phyloP scores from a whole-genome alignment of 1,140 invertebrate genomes.

The Drosophila busckii region DNA sequence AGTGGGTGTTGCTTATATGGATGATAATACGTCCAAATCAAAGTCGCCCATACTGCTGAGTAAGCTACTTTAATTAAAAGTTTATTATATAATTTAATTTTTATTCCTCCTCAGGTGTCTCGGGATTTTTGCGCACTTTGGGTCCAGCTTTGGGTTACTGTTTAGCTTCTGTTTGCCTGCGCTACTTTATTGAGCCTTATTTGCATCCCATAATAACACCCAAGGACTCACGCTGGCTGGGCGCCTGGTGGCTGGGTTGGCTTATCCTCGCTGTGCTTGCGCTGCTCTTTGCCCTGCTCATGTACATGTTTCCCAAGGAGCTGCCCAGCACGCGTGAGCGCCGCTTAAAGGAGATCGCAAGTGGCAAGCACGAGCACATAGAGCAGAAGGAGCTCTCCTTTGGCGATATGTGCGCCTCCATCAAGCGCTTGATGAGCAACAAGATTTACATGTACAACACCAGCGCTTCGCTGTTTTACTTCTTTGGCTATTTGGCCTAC shows the following conservation, averaged over 20 bases:
- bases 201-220: conserved; percentile 84
- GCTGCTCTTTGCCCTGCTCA: conserved; percentile 81
- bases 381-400: conserved; percentile 37
- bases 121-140: conserved; percentile 83
- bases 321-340: conserved; percentile 81
- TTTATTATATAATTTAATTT: background rate
- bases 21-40: conserved; percentile 85
- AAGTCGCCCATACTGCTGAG: conserved; percentile 84
- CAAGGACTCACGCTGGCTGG: conserved; percentile 86
- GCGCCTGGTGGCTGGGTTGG: conserved; percentile 92
- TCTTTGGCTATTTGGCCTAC: conserved; percentile 86
- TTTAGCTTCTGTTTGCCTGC: conserved; percentile 84
- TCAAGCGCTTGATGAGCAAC: conserved; percentile 80
- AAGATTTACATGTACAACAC: conserved; percentile 84
- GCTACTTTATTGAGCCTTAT: conserved; percentile 84
- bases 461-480: conserved; percentile 83
- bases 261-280: conserved; percentile 83
- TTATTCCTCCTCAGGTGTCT: too few species aligned
- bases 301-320: conserved; percentile 84
- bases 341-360: conserved; percentile 18
- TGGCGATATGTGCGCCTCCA: conserved; percentile 40
- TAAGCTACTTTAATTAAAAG: too few species aligned
- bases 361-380: background rate
- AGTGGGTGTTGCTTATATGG: conserved; percentile 84
- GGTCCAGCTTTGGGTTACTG: conserved; percentile 86